Conservation (phyloP, 2,888 invertebrate genomes). For the Hybos culiciformis region DNA sequence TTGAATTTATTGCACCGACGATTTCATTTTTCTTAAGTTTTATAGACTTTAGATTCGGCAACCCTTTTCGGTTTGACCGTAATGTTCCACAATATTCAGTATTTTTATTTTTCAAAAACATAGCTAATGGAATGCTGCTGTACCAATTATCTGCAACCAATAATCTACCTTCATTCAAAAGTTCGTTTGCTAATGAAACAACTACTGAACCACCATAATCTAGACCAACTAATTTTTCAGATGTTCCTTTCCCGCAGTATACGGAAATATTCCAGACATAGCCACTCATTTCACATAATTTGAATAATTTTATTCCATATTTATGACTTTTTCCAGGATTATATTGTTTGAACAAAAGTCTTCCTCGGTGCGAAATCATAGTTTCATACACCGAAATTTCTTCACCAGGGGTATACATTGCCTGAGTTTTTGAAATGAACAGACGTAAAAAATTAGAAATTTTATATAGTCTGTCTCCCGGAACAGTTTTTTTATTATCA, state of each 20-base stretch:
- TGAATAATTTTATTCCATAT: background rate
- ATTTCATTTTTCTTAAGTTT: background rate
- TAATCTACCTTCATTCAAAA: background rate
- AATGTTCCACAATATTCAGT: background rate
- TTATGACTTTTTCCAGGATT: background rate
- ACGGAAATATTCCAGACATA: background rate
- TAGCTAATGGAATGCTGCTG: background rate
- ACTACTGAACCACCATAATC: background rate
- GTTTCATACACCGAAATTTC: too few relatives aligned
- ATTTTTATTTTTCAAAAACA: background rate
- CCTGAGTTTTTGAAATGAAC: too few relatives aligned
- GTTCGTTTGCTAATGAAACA: background rate
- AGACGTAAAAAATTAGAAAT: too few relatives aligned
- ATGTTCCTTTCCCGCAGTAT: background rate
- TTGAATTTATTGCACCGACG: background rate
- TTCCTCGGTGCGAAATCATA: too few relatives aligned
- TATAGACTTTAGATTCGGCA: background rate
- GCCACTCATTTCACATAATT: background rate
- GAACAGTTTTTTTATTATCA: too few relatives aligned
- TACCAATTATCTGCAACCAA: background rate
- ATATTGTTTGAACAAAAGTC: background rate
- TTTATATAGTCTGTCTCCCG: too few relatives aligned
- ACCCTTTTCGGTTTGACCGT: background rate
- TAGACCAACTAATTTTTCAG: background rate
- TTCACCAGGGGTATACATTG: too few relatives aligned